Base-by-base conservation (phyloP, 2,113 vertebrate genomes). In the Cyrtonyx montezumae region DNA sequence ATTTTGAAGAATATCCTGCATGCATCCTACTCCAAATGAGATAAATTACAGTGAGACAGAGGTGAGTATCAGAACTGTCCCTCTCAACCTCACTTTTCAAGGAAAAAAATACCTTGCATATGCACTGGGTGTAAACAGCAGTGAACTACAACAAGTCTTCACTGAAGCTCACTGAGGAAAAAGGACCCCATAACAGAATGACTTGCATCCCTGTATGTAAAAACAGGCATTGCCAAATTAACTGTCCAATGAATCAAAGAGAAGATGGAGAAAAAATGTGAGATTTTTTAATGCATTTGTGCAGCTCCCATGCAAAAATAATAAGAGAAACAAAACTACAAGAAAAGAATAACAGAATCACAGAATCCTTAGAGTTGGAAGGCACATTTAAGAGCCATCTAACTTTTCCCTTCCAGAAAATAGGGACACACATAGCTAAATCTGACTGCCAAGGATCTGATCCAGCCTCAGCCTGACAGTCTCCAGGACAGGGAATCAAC, bases 191-290 rank as follows among this genome's bases (percentile, higher is more conserved):
- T 51, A 81, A 19, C 28, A 37, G 17, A 42, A 4, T 19, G 19
- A 82, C 1, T 2, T 2, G 22, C 10, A 9, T 20, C 4, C 5
- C 6, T 65, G 4, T 62, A 18, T 8, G 1, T 48, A 56, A 49
- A 71, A 7, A 6, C 8, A 69, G 15, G 20, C n/a, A 12, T 30
- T 1, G 0, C 28, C 13, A 34, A 59, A 73, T 46, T 5, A 68
- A 12, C 34, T 30, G 11, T 26, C 17, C 25, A 20, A 9, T 34
- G 63, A 51, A 65, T 17, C 8, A 36, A 61, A 40, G 18, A 20
- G 45, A 68, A 56, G 36, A 61, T 7, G 8, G 67, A 84, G 43
- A 62, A 46, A 7, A 66, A 22, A 83, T 6, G 74, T 62, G 22
- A 82, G 6, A 77, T 42, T 73, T 79, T 58, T 3, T 18, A 70